A percentile compares a stretch with the other conserved stretches of the same genome.
Conservation (phyloP, 2,888 invertebrate species). For the Schizotus pectinicornis region DNA sequence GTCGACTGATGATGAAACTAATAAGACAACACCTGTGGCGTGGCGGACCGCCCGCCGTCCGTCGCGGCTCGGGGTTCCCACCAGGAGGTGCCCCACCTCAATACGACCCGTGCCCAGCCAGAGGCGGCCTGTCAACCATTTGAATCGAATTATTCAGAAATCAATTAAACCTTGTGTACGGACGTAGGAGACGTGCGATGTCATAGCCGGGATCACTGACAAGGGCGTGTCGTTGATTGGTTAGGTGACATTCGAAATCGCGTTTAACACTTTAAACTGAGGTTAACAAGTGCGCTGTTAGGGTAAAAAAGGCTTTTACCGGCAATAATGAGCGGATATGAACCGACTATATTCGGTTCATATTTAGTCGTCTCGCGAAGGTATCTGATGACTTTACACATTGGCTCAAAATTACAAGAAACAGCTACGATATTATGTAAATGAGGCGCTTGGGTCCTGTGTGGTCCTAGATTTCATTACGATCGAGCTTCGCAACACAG, state of each 20-base stretch:
- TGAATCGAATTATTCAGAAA: slow-evolving; percentile 33
- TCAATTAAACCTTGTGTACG: slow-evolving; percentile 28
- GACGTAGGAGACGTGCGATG: slow-evolving; percentile 2
- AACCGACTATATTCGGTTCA: too few relatives aligned
- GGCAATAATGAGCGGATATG: slow-evolving; percentile 11
- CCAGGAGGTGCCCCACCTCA: slow-evolving; percentile 45
- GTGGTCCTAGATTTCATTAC: slow-evolving; percentile 45
- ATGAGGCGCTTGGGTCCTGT: slow-evolving; percentile 44
- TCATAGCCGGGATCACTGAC: slow-evolving; percentile 1
- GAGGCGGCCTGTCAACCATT: slow-evolving; percentile 34
- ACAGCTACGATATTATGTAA: slow-evolving; percentile 39
- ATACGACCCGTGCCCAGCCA: slow-evolving; percentile 38
- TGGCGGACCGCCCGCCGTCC: slow-evolving; percentile 36
- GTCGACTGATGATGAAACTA: slow-evolving; percentile 34
- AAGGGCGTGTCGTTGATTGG: too few relatives aligned
- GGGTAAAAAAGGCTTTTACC: not conserved
- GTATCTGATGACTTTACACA: slow-evolving; percentile 27
- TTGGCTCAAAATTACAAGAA: slow-evolving; percentile 20
- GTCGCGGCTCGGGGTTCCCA: slow-evolving; percentile 38
- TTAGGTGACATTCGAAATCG: too few relatives aligned
- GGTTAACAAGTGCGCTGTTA: too few relatives aligned
- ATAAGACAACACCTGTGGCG: slow-evolving; percentile 48
- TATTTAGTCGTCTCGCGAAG: too few relatives aligned
- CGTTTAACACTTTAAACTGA: too few relatives aligned
- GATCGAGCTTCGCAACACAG: slow-evolving; percentile 28